These are phyloP conservation scores for Limnothrissa miodon DNA, from an alignment of 2,113 vertebrate species.

Conservation along the genomic window DNA sequence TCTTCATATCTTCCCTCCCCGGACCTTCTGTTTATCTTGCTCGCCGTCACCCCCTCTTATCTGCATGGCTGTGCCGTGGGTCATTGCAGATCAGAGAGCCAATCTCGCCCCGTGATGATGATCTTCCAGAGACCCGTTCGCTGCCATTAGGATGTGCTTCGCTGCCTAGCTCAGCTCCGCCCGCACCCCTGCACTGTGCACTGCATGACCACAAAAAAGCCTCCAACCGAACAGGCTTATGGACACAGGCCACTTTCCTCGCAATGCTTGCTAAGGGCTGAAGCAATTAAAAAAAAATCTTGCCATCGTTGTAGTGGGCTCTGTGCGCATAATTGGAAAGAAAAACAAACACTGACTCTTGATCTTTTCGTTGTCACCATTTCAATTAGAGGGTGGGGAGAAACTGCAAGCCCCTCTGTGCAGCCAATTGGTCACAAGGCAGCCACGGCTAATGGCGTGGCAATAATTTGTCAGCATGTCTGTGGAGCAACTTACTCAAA, in stretches of 20 bases:
- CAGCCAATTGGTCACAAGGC: slow-evolving; percentile 27
- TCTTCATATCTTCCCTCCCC: slow-evolving; percentile 2
- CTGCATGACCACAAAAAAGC: not conserved
- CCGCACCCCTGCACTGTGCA: not conserved
- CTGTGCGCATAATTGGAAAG: slow-evolving; percentile 27
- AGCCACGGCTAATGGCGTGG: slow-evolving; percentile 15
- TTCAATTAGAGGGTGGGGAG: slow-evolving; percentile 41
- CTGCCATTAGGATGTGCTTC: not conserved
- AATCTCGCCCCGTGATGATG: slow-evolving; percentile 24
- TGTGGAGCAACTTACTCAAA: slow-evolving; percentile 16
- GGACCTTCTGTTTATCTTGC: slow-evolving; percentile 23
- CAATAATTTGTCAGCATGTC: slow-evolving; percentile 26
- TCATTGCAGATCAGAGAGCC: slow-evolving; percentile 35
- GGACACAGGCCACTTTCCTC: not conserved
- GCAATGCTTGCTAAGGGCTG: not conserved
- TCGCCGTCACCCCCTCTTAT: slow-evolving; percentile 17
- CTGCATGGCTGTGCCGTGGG: slow-evolving; percentile 38
- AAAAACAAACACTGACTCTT: slow-evolving; percentile 31
- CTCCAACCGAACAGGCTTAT: not conserved
- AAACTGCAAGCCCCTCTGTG: slow-evolving; percentile 26
- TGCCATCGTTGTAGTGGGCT: not conserved
- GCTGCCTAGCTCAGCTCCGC: not conserved
- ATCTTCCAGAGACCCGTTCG: not conserved
- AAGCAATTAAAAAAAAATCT: not conserved
- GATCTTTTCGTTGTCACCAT: slow-evolving; percentile 29